Base-by-base conservation (phyloP, 2,888 invertebrate genomes). In the Lomographa bimaculata region DNA sequence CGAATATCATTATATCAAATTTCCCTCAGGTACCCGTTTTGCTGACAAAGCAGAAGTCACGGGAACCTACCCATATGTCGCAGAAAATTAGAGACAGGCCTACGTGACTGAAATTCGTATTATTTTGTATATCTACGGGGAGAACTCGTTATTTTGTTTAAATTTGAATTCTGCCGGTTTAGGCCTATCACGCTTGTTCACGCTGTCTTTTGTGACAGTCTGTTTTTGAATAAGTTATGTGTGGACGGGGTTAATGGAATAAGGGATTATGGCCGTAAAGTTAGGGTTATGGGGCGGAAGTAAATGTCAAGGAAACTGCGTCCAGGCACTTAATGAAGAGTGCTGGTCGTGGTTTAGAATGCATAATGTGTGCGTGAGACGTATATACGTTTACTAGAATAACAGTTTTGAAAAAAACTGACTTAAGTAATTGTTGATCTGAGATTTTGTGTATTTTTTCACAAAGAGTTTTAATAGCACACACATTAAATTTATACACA, bases 101-200 rank as follows among this genome's bases (percentile, higher is more conserved):
- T 21, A 51, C 45, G 45, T 48, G 51, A 37, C 26, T 21, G 7
- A 40, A 37, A 42, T 42, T 19, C 24, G 27, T 17, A 25, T 16
- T 37, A 37, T 40, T 42, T 19, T 25, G 27, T 17, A 25, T 16
- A 34, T 24, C 7, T 21, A 19, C 20, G 19, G 34, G 18, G 20
- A 25, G 16, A 30, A 7, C 18, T 21, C 20, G 32, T 27, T 46
- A 40, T 48, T 51, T 48, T 51, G 43, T 46, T 44, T 39, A 39
- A 48, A 48, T 48, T 41, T 48, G 21, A 51, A 51, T 48, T 34
- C 32, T 16, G 19, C 28, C 8, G 21, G 18, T 24, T 14, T 16
- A 26, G 18, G 21, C 20, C 19, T 50, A 49, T 49, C 45, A 10
- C 27, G 12, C 21, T 7, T 19, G 24, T 36, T 28, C 41, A 45